A percentile compares a stretch with the other conserved stretches of the same genome.
phyloP scores from a whole-genome alignment of 2,113 vertebrate genomes.

The Marmota monax region DNA sequence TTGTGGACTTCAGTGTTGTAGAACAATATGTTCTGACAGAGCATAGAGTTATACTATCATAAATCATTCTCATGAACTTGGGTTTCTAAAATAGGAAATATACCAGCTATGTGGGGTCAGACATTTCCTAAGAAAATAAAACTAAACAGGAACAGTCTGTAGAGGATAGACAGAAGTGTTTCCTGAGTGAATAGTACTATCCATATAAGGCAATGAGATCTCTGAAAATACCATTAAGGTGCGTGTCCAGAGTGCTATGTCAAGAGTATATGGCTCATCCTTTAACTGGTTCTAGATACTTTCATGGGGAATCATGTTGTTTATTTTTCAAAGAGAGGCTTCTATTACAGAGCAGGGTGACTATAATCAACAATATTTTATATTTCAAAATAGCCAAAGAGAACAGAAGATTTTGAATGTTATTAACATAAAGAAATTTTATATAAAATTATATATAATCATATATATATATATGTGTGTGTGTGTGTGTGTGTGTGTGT shows the following conservation, averaged over 20 bases:
- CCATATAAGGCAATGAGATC: neutral
- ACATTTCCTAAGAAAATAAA: slow-evolving; percentile 52
- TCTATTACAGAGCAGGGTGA: neutral
- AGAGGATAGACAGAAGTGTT: neutral
- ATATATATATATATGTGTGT: no score
- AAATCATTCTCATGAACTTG: slow-evolving; percentile 41
- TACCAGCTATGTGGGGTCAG: neutral
- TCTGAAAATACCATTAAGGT: neutral
- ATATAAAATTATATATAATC: no score
- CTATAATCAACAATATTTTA: neutral
- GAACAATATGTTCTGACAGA: neutral
- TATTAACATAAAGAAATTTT: neutral
- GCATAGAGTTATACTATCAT: slow-evolving; percentile 27
- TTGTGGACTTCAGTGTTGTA: slow-evolving; percentile 1
- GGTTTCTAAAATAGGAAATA: slow-evolving; percentile 24
- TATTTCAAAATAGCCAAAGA: neutral
- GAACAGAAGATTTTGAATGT: neutral
- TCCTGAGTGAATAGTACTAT: neutral
- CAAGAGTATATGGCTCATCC: neutral
- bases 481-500: no score
- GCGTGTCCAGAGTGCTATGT: neutral
- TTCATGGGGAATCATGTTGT: neutral
- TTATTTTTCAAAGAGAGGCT: neutral
- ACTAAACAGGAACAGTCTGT: neutral
- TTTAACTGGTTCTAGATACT: neutral